Percentiles rank a stretch among this genome's conserved stretches.
Conservation (phyloP, 2,113 vertebrate species). For the Brevimyrus niger region DNA sequence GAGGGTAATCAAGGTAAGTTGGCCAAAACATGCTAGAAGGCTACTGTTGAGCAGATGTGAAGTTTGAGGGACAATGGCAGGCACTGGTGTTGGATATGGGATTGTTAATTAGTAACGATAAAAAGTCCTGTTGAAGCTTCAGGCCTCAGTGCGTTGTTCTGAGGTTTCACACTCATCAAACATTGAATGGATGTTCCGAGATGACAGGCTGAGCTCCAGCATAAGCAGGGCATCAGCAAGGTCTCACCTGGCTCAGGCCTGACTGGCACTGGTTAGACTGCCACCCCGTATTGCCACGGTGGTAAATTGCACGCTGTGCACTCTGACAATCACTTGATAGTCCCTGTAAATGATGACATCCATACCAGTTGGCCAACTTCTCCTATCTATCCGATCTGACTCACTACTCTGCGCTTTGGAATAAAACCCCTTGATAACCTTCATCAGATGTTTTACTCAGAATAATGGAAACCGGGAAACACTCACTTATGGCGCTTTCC, state of each 20-base stretch:
- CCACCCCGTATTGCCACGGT: not conserved
- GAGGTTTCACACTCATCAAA: not conserved
- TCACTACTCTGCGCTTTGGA: not conserved
- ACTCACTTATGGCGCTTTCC: constrained; percentile 27
- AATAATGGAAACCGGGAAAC: constrained; percentile 37
- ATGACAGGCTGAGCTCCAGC: not conserved
- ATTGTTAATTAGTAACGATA: not conserved
- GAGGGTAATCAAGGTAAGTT: not conserved
- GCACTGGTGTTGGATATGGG: not conserved
- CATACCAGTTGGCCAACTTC: not conserved
- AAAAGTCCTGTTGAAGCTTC: not conserved
- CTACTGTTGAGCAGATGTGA: not conserved
- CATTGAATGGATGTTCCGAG: not conserved
- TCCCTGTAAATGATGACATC: not conserved
- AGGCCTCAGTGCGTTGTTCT: not conserved
- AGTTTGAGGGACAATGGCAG: not conserved
- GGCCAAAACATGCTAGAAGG: not conserved
- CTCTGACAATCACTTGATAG: not conserved
- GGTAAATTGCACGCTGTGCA: not conserved
- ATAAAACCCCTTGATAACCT: constrained; percentile 32
- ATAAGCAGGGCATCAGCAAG: not conserved
- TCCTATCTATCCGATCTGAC: not conserved
- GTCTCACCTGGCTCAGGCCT: not conserved
- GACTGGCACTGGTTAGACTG: not conserved
- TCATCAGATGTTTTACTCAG: constrained; percentile 40